Percentiles rank a stretch among this genome's conserved stretches.
These are phyloP conservation scores for Knipowitschia caucasica DNA, from an alignment of 2,797 vertebrate genomes.

Conservation along the genomic window DNA sequence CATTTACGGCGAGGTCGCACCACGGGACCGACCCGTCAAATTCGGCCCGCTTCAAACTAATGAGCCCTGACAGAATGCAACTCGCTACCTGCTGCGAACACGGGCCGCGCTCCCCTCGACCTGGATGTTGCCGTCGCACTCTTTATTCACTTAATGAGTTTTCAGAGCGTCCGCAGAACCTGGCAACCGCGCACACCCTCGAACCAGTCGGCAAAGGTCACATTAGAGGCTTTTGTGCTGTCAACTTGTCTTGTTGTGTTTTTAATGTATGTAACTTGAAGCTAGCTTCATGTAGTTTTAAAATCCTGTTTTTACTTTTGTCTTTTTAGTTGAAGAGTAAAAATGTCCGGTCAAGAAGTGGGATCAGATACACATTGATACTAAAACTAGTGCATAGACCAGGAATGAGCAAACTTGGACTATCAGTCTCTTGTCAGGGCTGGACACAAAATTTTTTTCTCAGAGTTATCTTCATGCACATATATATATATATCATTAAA, in stretches of 20 bases:
- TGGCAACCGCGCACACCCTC: not conserved
- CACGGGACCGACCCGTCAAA: slow-evolving; percentile 47
- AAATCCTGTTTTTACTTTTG: no score
- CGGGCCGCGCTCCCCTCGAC: slow-evolving; percentile 29
- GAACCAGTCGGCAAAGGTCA: slow-evolving; percentile 19
- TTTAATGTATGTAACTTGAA: no score
- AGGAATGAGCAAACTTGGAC: no score
- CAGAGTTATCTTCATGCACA: no score
- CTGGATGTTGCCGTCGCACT: slow-evolving; percentile 23
- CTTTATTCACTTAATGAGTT: slow-evolving; percentile 31
- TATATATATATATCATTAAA: no score
- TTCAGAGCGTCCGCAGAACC: slow-evolving; percentile 5
- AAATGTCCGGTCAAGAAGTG: no score
- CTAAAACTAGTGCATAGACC: no score
- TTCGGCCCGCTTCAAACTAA: slow-evolving; percentile 49
- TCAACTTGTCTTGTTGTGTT: not conserved
- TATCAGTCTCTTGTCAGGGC: no score
- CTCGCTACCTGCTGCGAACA: slow-evolving; percentile 53
- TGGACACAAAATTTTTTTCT: no score
- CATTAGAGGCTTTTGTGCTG: slow-evolving; percentile 18
- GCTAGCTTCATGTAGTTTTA: no score
- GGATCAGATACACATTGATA: no score
- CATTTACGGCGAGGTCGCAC: slow-evolving; percentile 30
- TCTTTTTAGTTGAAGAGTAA: no score
- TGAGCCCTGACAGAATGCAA: slow-evolving; percentile 52